A percentile compares a stretch with the other conserved stretches of the same genome.
Evolutionary conservation across 1,140 invertebrate genomes (phyloP).

Genomic region (Camponotus vicinus): DNA sequence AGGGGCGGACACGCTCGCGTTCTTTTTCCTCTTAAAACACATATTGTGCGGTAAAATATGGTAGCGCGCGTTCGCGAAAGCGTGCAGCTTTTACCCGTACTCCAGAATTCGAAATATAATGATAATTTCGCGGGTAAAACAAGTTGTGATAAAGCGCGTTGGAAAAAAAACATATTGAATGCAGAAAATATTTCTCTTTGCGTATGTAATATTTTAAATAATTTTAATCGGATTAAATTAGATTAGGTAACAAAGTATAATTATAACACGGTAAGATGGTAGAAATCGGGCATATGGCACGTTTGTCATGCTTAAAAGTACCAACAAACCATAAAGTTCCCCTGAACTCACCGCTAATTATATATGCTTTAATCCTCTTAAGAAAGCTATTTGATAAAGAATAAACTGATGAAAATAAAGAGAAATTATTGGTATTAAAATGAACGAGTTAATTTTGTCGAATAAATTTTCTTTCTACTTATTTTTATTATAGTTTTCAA

Average conservation of each 20-base stretch:
- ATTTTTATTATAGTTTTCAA: background rate
- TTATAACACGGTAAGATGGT: background rate
- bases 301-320: conserved; percentile 9
- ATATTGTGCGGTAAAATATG: conserved; percentile 35
- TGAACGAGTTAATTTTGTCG: background rate
- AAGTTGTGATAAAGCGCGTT: background rate
- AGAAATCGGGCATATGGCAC: background rate
- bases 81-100: conserved; percentile 33
- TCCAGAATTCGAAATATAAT: conserved; percentile 33
- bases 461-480: background rate
- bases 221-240: background rate
- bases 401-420: background rate
- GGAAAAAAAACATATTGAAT: background rate
- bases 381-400: background rate
- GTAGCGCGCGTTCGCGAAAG: conserved; percentile 13
- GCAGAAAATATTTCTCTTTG: background rate
- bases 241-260: background rate
- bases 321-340: background rate
- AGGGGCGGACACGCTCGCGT: conserved; percentile 33
- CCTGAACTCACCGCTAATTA: background rate
- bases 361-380: background rate
- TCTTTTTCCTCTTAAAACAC: conserved; percentile 45
- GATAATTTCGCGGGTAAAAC: conserved; percentile 2
- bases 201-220: background rate
- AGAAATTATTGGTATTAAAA: background rate